These are phyloP conservation scores for Fabriciana adippe DNA, from an alignment of 2,888 invertebrate species.

Conservation along the genomic window DNA sequence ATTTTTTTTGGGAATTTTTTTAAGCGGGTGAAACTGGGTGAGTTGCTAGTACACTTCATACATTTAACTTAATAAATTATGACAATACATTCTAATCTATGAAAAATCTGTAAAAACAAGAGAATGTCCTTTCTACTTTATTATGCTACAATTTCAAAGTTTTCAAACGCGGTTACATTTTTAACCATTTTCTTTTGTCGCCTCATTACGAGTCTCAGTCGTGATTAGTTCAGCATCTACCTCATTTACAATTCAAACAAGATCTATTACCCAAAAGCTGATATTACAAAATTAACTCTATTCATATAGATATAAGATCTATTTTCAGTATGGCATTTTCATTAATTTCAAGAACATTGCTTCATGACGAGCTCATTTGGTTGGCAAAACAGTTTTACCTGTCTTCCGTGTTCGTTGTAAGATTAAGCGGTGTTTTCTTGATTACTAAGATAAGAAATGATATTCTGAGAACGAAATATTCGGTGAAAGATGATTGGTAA, in stretches of 20 bases:
- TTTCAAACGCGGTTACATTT: conserved; percentile 27
- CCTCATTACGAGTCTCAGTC: conserved; percentile 32
- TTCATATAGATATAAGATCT: not conserved
- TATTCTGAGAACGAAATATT: conserved; percentile 3
- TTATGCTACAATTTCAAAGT: conserved; percentile 14
- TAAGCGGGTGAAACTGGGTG: no score
- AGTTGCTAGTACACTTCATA: no score
- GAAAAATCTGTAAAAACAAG: not conserved
- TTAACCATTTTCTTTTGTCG: conserved; percentile 33
- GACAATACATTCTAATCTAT: not conserved
- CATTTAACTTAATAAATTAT: no score
- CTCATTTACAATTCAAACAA: conserved; percentile 37
- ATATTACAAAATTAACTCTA: not conserved
- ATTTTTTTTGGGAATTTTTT: no score
- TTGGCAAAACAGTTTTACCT: conserved; percentile 37
- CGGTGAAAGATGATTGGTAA: no score
- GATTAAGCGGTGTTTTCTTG: conserved; percentile 35
- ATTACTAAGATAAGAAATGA: conserved; percentile 27
- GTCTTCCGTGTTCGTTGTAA: conserved; percentile 30
- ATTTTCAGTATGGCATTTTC: not conserved
- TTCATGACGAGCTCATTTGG: conserved; percentile 37
- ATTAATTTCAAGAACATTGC: conserved; percentile 29
- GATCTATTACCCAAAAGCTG: conserved; percentile 23
- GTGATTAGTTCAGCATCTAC: conserved; percentile 35
- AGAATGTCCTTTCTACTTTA: not conserved